Evolutionary conservation across 64 coral and sea anemone species (phyloP).

Genomic region (Montipora capricornis): DNA sequence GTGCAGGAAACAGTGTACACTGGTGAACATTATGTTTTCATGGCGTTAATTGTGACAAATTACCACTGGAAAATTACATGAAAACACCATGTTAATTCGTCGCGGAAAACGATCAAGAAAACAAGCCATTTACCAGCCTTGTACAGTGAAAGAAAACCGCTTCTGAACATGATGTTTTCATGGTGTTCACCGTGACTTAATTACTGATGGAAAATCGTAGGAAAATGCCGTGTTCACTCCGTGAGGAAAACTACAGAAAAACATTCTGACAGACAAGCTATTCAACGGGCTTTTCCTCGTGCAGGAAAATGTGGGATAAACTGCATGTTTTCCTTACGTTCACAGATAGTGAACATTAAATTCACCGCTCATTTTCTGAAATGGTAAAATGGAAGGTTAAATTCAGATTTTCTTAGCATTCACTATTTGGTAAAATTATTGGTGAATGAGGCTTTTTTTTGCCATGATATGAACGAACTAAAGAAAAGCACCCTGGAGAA

Average conservation of each 20-base stretch:
- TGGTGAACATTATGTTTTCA: not conserved
- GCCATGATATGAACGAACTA: not conserved
- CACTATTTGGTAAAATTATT: not conserved
- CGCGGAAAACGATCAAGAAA: not conserved
- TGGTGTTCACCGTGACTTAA: not conserved
- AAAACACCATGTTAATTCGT: not conserved
- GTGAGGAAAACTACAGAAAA: not conserved
- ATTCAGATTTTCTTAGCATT: conserved; percentile 1
- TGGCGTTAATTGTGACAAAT: not conserved
- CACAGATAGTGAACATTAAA: not conserved
- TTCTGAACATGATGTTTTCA: not conserved
- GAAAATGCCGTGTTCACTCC: not conserved
- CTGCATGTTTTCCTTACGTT: conserved; percentile 17
- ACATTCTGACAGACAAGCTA: not conserved
- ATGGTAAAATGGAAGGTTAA: not conserved
- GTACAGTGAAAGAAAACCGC: not conserved
- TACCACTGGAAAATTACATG: not conserved
- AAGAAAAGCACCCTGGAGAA: conserved; percentile 14
- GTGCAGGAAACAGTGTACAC: not conserved
- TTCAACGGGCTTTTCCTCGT: not conserved
- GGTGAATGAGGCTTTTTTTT: not conserved
- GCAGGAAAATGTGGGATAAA: not conserved
- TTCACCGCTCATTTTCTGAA: not conserved
- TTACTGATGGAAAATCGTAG: not conserved
- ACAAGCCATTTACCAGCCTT: not conserved